phyloP scores from a whole-genome alignment of 53 echinoderm and acorn worm species.

The Actinopyga echinites region DNA sequence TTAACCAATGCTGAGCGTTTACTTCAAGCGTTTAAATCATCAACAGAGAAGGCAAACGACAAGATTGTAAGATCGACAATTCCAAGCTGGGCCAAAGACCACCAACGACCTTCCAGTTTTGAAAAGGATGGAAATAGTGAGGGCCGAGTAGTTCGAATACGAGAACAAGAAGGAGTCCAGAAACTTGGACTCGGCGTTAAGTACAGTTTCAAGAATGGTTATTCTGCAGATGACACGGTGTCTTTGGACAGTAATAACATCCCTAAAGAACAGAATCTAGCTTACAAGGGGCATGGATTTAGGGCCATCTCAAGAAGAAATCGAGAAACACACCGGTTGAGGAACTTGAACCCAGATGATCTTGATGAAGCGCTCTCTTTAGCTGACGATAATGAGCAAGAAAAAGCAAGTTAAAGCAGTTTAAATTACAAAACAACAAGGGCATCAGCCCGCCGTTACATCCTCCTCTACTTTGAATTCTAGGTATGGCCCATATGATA shows the following conservation, averaged over 20 bases:
- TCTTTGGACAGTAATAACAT: no score
- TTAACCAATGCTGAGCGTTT: constrained; percentile 13
- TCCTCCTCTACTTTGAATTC: no score
- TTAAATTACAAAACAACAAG: no score
- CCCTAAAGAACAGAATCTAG: neutral
- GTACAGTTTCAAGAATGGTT: constrained; percentile 63
- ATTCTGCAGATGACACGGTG: constrained; percentile 19
- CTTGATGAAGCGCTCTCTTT: constrained; percentile 12
- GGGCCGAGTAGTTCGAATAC: constrained; percentile 69
- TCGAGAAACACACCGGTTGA: constrained; percentile 12
- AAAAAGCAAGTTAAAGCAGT: no score
- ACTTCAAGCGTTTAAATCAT: neutral
- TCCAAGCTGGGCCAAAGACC: constrained; percentile 85
- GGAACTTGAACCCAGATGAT: constrained; percentile 13
- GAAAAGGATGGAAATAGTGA: constrained; percentile 67
- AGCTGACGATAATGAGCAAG: no score
- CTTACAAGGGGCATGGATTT: neutral
- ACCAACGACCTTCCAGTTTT: constrained; percentile 68
- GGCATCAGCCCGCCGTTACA: no score
- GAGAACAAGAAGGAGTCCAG: constrained; percentile 43
- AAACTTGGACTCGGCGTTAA: constrained; percentile 47
- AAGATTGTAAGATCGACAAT: constrained; percentile 60
- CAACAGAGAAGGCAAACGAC: neutral
- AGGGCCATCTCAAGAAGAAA: neutral
- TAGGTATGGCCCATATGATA: no score